Evolutionary conservation across 1,140 invertebrate genomes (phyloP), one percentile per base, ranked within the genome.

Genomic region (Heliconius hermathena): DNA sequence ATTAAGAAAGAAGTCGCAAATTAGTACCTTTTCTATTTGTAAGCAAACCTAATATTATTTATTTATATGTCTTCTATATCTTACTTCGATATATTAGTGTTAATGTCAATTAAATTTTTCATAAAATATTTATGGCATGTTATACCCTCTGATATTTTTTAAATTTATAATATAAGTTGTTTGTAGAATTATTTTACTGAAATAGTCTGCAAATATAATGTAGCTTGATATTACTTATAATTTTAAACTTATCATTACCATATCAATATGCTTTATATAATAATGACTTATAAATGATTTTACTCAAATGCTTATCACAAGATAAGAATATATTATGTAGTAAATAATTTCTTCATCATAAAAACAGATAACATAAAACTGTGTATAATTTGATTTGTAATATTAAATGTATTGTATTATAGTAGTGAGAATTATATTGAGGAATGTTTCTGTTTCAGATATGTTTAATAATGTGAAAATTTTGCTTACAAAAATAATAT

Each of bases 221-320:
- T 29, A 9, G 8, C 9, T 57, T 57, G 6, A 57, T 29, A 66
- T 66, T 66, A 66, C 11, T 13, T 8, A 11, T 29, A 66, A 26
- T 29, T 29, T 16, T 29, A 29, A 29, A 26, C 3, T 16, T 66
- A 66, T 66, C 9, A 29, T 66, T 66, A 66, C 9, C 13, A 66
- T 66, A 66, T 66, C 60, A 66, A 66, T 46, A 46, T 76, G 66
- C 33, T 76, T 76, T 71, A 76, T 76, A 72, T 77, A 72, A 72
- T 77, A 72, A 71, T 72, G 70, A 54, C 41, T 46, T 57, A 33
- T 54, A 52, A 77, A 66, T 66, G 22, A 66, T 66, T 66, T 66
- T 66, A 66, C 60, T 16, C 60, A 66, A 66, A 66, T 29, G 60
- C 60, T 66, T 66, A 66, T 66, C 60, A 66, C 22, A 26, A 66